Percentiles rank a stretch among this genome's conserved stretches.
These are phyloP conservation scores for Austrolebias charrua DNA, from an alignment of 2,797 vertebrate genomes.

Conservation along the genomic window DNA sequence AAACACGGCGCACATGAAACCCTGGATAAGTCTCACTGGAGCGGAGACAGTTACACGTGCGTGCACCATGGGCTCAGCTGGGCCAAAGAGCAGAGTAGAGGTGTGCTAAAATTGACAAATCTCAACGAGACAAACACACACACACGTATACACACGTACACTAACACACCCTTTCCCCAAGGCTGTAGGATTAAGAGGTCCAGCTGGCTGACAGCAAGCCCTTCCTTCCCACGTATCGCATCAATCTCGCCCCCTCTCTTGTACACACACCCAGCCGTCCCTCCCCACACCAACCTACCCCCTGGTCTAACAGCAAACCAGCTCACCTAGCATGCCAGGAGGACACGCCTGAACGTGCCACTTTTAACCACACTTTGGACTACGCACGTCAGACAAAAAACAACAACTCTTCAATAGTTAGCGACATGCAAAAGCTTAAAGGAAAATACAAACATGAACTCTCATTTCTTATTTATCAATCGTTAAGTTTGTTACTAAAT, in stretches of 20 bases:
- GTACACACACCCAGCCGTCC: slow-evolving; percentile 24
- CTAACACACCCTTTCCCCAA: slow-evolving; percentile 79
- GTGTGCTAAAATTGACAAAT: slow-evolving; percentile 80
- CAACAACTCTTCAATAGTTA: neutral
- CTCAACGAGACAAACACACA: slow-evolving; percentile 69
- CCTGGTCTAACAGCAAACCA: slow-evolving; percentile 63
- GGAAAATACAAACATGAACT: no score
- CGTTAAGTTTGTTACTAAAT: slow-evolving; percentile 14
- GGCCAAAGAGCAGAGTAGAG: slow-evolving; percentile 71
- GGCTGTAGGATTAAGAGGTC: slow-evolving; percentile 86
- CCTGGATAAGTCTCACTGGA: slow-evolving; percentile 59
- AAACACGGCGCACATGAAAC: slow-evolving; percentile 63
- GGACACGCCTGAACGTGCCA: slow-evolving; percentile 76
- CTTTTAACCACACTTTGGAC: slow-evolving; percentile 33
- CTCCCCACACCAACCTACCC: slow-evolving; percentile 41
- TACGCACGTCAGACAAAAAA: slow-evolving; percentile 6
- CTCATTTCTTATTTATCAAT: no score
- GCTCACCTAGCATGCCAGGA: slow-evolving; percentile 51
- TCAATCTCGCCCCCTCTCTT: slow-evolving; percentile 57
- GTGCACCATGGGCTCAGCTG: slow-evolving; percentile 72
- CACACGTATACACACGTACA: slow-evolving; percentile 29
- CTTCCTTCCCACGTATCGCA: slow-evolving; percentile 82
- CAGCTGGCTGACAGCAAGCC: slow-evolving; percentile 85
- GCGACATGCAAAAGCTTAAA: neutral
- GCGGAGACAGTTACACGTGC: slow-evolving; percentile 51